Evolutionary conservation across 2,113 vertebrate species (phyloP).

Genomic region (Fukomys damarensis): DNA sequence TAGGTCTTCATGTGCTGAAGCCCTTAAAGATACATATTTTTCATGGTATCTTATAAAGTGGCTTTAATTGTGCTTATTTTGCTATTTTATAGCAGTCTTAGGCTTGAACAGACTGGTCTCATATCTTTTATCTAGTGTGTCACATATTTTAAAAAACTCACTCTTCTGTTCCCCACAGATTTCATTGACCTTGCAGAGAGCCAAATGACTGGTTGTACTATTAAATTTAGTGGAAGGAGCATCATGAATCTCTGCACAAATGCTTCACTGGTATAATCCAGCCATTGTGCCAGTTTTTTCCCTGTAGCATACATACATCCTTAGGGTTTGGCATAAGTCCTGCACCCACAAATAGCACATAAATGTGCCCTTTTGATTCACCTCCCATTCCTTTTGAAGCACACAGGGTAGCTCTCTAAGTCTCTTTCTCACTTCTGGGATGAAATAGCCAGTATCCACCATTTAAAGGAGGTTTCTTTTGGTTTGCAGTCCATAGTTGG

Average conservation of each 20-base stretch:
- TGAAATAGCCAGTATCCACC: not conserved
- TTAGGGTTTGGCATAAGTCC: not conserved
- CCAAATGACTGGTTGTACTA: not conserved
- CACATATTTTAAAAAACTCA: conserved; percentile 22
- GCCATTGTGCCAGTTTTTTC: not conserved
- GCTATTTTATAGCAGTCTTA: not conserved
- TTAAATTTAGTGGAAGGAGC: not conserved
- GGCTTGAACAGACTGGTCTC: not conserved
- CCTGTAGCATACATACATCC: not conserved
- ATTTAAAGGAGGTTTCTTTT: not conserved
- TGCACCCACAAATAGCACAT: not conserved
- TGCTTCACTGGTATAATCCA: not conserved
- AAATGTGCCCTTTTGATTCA: not conserved
- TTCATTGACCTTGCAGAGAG: not conserved
- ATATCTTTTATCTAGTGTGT: not conserved
- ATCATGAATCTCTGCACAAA: not conserved
- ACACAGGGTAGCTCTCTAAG: not conserved
- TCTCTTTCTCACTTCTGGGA: not conserved
- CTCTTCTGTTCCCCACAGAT: not conserved
- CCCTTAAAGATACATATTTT: conserved; percentile 55
- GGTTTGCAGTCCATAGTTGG: not conserved
- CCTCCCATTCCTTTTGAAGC: not conserved
- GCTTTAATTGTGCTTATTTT: not conserved
- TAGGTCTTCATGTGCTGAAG: conserved; percentile 57
- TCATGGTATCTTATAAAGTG: conserved; percentile 38